Conservation (phyloP, 30 jellyfish, hydroid and myxozoan genomes). For the Aurelia sp. region DNA sequence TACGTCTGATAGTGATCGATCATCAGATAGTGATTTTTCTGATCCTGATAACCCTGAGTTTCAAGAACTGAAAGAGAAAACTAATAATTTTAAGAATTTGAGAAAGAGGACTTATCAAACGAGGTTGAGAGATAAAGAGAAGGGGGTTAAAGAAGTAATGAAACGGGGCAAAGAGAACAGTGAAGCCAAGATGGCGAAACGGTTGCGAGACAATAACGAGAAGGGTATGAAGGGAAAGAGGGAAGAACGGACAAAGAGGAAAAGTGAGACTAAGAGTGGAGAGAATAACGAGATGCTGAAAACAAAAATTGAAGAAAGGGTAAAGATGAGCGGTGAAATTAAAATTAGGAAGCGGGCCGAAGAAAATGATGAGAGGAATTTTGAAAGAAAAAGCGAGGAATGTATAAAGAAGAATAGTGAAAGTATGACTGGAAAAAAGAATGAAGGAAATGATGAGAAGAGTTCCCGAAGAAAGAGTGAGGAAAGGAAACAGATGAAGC, state of each 20-base stretch:
- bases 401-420: not conserved
- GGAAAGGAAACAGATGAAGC: not conserved
- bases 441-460: too few species aligned
- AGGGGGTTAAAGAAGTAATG: not conserved
- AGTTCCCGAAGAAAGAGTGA: too few species aligned
- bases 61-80: constrained; percentile 18
- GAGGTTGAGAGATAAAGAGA: constrained; percentile 19
- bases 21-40: constrained; percentile 46
- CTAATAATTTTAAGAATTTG: constrained; percentile 20
- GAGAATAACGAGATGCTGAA: too few species aligned
- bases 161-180: not conserved
- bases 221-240: too few species aligned
- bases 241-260: too few species aligned
- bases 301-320: too few species aligned
- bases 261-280: too few species aligned
- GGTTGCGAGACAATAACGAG: not conserved
- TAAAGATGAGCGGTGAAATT: too few species aligned
- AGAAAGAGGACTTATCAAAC: constrained; percentile 20
- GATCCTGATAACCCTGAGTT: constrained; percentile 44
- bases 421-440: too few species aligned
- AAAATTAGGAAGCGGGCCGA: too few species aligned
- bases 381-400: too few species aligned
- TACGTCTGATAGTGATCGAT: constrained; percentile 41
- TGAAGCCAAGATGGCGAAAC: not conserved
- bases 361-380: too few species aligned